phyloP scores from a whole-genome alignment of 2,888 invertebrate species.

The Nephrotoma flavescens region DNA sequence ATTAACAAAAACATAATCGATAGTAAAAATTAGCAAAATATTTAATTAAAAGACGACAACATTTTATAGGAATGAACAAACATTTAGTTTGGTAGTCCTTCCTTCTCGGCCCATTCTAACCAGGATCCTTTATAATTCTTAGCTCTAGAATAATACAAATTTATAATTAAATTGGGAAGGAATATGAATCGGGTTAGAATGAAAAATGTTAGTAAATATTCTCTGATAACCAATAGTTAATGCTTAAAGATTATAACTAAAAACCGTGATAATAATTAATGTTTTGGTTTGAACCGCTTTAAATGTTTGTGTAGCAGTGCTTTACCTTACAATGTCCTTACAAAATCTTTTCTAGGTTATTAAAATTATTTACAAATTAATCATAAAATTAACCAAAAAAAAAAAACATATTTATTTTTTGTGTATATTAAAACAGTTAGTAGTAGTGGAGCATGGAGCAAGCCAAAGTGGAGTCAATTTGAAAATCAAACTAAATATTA shows the following conservation, averaged over 20 bases:
- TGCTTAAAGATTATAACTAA: background rate
- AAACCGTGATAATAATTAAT: background rate
- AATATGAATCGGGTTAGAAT: background rate
- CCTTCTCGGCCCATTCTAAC: slow-evolving; percentile 28
- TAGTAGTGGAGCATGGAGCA: background rate
- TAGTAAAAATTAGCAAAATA: background rate
- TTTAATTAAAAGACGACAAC: background rate
- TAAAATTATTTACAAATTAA: background rate
- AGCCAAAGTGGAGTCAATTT: background rate
- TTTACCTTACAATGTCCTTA: background rate
- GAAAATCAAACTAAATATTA: background rate
- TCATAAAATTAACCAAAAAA: background rate
- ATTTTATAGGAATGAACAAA: background rate
- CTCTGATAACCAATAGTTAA: too few species aligned
- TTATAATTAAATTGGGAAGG: background rate
- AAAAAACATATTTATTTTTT: background rate
- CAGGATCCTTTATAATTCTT: slow-evolving; percentile 30
- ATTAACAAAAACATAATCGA: background rate
- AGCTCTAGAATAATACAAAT: slow-evolving; percentile 17
- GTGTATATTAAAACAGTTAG: background rate
- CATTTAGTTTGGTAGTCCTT: slow-evolving; percentile 14
- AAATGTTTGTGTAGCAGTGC: background rate
- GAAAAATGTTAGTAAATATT: background rate
- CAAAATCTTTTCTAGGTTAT: background rate
- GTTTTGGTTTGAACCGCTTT: background rate